phyloP scores from a whole-genome alignment of 2,797 vertebrate genomes.

The Amblyraja radiata region DNA sequence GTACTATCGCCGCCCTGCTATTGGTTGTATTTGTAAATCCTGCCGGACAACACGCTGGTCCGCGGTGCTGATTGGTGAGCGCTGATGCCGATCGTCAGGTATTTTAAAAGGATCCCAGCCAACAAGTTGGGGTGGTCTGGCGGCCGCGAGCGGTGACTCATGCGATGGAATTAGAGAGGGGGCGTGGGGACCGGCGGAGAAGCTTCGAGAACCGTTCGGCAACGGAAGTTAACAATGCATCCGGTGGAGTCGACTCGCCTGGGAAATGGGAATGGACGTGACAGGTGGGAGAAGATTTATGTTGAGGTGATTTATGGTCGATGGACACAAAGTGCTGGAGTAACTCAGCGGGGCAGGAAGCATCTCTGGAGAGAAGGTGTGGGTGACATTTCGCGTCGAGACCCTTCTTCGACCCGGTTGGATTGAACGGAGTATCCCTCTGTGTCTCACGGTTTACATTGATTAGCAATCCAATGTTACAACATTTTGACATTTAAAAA shows the following conservation, averaged over 20 bases:
- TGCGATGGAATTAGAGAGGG: conserved; percentile 3
- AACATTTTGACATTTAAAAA: too few species aligned
- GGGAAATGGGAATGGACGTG: neutral
- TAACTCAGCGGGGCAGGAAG: too few species aligned
- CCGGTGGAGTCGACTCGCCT: neutral
- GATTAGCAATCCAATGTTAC: neutral
- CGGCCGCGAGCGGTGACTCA: conserved; percentile 8
- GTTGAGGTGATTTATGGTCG: too few species aligned
- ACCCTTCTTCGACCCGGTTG: neutral
- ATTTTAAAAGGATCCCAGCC: neutral
- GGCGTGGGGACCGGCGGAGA: neutral
- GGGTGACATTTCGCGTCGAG: too few species aligned
- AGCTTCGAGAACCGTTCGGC: conserved; percentile 26
- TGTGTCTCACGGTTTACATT: neutral
- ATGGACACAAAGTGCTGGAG: too few species aligned
- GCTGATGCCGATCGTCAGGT: neutral
- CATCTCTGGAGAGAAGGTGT: too few species aligned
- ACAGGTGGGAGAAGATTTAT: neutral
- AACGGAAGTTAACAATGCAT: neutral
- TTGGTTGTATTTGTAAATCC: neutral
- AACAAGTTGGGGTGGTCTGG: neutral
- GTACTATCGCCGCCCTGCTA: too few species aligned
- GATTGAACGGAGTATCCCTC: neutral
- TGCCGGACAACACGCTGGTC: too few species aligned
- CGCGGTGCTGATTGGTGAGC: neutral